Base-by-base conservation (phyloP, 2,113 vertebrate genomes). In the Toxotes chatareus region DNA sequence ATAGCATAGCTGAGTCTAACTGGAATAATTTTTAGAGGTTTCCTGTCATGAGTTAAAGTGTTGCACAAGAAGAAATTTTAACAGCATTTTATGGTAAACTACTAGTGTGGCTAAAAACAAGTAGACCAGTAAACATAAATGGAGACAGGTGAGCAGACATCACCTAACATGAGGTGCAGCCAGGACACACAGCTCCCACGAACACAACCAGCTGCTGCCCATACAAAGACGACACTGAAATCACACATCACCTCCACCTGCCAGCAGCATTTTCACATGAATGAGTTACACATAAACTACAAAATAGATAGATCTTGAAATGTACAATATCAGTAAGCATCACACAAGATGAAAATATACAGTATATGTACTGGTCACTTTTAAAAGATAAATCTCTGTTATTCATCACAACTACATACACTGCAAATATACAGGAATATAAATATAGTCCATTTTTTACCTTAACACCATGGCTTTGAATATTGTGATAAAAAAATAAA, bases 381-480 rank as follows among this genome's bases (percentile, higher is more conserved):
- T 83, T 66, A 76, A 88, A 85, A 88, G 84, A 93, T 91, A 86
- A 65, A 82, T 80, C 80, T 85, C 61, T 79, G 67, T 75, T 71
- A 49, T 80, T 86, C 44, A 73, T 82, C 69, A 79, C 64, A 34
- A 31, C 68, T 71, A 81, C 34, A 21, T 44, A 74, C 53, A 79
- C 85, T 47, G 80, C 62, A 89, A 85, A 84, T 82, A 78, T 87
- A 87, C 70, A 89, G 79, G 34, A 87, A 86, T 89, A 89, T 76
- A 91, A 91, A 93, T 89, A 91, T 88, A 85, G 69, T 91, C 75
- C 19, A 59, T 92, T 86, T 27, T 83, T 82, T 66, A 86, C 47
- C 65, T 46, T 56, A 83, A 74, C 42, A 79, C 62, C 65, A 85
- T 82, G 73, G 86, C 76, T 92, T 92, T 87, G 62, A 88, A 83